A percentile compares a stretch with the other conserved stretches of the same genome.
phyloP scores from a whole-genome alignment of 2,888 invertebrate genomes.

The Leptinotarsa tumamoca region DNA sequence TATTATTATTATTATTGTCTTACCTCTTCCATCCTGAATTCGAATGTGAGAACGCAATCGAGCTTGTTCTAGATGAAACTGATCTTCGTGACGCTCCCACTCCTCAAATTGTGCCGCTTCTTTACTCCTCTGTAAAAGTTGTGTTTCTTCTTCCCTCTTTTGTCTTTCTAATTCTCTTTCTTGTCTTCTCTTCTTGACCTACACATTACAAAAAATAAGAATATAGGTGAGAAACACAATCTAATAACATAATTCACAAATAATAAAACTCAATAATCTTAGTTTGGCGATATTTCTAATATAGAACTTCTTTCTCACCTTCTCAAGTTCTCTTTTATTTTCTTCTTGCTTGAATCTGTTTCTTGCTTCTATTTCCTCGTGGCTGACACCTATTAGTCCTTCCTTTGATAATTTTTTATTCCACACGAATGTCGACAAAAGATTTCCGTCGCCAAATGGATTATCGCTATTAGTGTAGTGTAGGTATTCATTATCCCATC shows the following conservation, averaged over 20 bases:
- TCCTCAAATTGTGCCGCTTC: conserved; percentile 91
- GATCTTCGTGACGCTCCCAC: conserved; percentile 97
- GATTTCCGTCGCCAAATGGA: conserved; percentile 97
- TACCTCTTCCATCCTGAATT: conserved; percentile 92
- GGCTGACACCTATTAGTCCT: conserved; percentile 82
- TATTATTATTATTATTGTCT: background rate
- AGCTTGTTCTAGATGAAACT: conserved; percentile 97
- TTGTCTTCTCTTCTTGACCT: conserved; percentile 87
- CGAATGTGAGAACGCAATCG: conserved; percentile 89
- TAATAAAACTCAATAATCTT: no score
- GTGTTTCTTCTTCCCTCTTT: conserved; percentile 84
- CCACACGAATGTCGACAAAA: conserved; percentile 97
- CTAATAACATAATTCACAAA: no score
- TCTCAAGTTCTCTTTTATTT: conserved; percentile 91
- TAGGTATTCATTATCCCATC: conserved; percentile 96
- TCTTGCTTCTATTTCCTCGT: conserved; percentile 83
- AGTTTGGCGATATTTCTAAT: background rate
- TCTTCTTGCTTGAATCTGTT: conserved; percentile 91
- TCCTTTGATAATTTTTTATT: conserved; percentile 94
- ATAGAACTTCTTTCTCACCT: conserved; percentile 67
- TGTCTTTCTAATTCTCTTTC: conserved; percentile 91
- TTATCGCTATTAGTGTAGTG: conserved; percentile 98
- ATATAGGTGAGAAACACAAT: background rate
- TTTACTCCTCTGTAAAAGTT: conserved; percentile 87
- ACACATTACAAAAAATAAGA: conserved; percentile 48